phyloP scores from a whole-genome alignment of 2,888 invertebrate species.

The Bombylius discolor region DNA sequence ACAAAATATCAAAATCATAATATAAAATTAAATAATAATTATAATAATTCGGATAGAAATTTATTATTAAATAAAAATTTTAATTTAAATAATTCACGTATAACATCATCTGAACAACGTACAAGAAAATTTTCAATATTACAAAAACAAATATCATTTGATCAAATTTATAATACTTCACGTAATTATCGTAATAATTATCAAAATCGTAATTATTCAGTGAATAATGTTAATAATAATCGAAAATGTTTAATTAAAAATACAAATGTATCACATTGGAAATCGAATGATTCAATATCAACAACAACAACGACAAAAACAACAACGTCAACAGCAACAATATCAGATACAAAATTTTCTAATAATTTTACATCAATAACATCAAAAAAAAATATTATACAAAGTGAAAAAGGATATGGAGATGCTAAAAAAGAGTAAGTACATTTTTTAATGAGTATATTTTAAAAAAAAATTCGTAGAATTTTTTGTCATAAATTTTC shows the following conservation, averaged over 20 bases:
- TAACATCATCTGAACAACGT: background rate
- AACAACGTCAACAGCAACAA: background rate
- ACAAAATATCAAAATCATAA: background rate
- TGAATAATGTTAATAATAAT: background rate
- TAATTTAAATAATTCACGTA: too few relatives aligned
- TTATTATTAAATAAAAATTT: too few relatives aligned
- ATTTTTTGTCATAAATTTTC: too few relatives aligned
- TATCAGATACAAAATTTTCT: too few relatives aligned
- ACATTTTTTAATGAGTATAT: too few relatives aligned
- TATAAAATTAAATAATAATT: background rate
- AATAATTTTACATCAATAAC: too few relatives aligned
- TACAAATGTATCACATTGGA: background rate
- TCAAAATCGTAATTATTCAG: background rate
- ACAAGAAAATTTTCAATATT: constrained; percentile 7
- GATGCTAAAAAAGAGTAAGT: constrained; percentile 11
- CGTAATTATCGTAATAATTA: background rate
- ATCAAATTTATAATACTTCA: constrained; percentile 3
- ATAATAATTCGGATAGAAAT: background rate
- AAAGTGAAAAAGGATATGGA: constrained; percentile 4
- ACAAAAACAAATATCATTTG: constrained; percentile 14
- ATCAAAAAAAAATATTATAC: too few relatives aligned
- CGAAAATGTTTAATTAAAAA: background rate
- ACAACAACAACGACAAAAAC: background rate
- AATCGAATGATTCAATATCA: background rate
- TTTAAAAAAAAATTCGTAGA: too few relatives aligned